Evolutionary conservation across 2,797 vertebrate genomes (phyloP).

Genomic region (Fundulus diaphanus): DNA sequence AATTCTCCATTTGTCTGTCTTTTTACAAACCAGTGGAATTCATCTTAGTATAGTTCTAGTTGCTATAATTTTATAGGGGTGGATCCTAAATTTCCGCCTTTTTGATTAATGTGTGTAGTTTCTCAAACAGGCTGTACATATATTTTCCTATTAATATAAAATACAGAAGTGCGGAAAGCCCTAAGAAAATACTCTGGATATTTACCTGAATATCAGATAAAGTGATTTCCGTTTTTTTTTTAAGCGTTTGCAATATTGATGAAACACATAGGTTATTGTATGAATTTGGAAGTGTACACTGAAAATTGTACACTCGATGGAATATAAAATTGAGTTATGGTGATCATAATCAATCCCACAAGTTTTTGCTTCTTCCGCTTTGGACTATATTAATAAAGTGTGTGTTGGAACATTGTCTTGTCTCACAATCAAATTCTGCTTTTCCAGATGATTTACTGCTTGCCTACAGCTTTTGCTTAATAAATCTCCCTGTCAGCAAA

Average conservation of each 20-base stretch:
- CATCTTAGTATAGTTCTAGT: not conserved
- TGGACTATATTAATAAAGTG: not conserved
- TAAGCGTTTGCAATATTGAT: not conserved
- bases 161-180: not conserved
- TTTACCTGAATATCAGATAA: not conserved
- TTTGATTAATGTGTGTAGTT: not conserved
- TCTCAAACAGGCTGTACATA: not conserved
- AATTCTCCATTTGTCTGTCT: not conserved
- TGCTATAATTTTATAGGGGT: not conserved
- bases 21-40: not conserved
- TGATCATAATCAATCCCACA: not conserved
- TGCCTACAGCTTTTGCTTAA: too few species aligned
- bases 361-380: not conserved
- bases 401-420: not conserved
- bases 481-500: too few species aligned
- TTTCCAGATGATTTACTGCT: too few species aligned
- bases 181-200: not conserved
- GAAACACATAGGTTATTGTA: not conserved
- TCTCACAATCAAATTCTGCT: not conserved
- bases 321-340: not conserved
- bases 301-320: not conserved
- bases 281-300: not conserved
- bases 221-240: not conserved
- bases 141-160: not conserved
- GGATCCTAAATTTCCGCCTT: not conserved